These are phyloP conservation scores for Caerostris extrusa DNA, from an alignment of 1,140 invertebrate species.

Conservation along the genomic window DNA sequence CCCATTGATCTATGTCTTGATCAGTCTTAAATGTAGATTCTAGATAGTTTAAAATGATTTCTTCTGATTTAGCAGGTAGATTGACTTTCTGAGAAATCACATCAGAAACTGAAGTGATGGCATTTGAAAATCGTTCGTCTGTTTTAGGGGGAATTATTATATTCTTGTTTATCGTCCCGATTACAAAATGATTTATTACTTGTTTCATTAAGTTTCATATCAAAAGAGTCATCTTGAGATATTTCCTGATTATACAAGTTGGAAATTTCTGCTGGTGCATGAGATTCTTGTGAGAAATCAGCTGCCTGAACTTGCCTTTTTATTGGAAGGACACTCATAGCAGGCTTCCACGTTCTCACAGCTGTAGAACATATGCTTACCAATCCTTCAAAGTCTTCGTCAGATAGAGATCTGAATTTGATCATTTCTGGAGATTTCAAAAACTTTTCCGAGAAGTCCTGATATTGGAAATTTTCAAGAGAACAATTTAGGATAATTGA, in stretches of 20 bases:
- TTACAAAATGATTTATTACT: not conserved
- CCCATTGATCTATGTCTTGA: not conserved
- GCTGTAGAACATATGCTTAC: not conserved
- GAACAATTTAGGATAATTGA: too few species aligned
- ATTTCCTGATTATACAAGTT: not conserved
- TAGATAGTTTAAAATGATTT: not conserved
- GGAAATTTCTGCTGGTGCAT: not conserved
- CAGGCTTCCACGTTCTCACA: conserved; percentile 38
- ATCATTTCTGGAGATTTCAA: not conserved
- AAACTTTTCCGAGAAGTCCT: not conserved
- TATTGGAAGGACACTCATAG: conserved; percentile 62
- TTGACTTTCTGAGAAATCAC: too few species aligned
- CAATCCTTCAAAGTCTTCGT: conserved; percentile 25
- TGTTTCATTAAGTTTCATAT: not conserved
- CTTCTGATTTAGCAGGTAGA: not conserved
- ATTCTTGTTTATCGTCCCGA: too few species aligned
- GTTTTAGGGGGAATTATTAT: not conserved
- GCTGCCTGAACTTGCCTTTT: not conserved
- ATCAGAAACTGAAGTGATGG: not conserved
- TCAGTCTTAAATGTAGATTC: not conserved
- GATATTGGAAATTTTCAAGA: not conserved
- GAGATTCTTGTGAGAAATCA: not conserved
- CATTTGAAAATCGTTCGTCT: not conserved
- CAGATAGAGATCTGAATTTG: not conserved
- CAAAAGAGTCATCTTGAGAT: not conserved